Base-by-base conservation (phyloP, 2,797 vertebrate genomes). In the Chromobotia macracanthus region DNA sequence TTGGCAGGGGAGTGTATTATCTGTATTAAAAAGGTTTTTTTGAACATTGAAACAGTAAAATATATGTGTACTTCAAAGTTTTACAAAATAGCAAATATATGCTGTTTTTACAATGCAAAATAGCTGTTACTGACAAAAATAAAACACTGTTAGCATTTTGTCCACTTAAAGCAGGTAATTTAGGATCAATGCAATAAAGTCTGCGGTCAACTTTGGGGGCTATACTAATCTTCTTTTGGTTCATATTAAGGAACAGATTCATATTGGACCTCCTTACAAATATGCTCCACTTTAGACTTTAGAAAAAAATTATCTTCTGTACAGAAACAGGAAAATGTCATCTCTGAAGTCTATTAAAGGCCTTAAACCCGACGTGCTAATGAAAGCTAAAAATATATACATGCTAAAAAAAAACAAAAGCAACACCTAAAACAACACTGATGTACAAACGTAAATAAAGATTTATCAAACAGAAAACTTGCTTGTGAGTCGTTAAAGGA, bases 351-450 rank as follows among this genome's bases (percentile, higher is more conserved):
- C 48, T 74, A 31, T 38, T 68, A 28, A 3, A 28, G n/a, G 23
- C 6, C 31, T 71, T 80, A 48, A 89, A 88, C 85, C 46, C 82
- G 72, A 88, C 80, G 56, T 71, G 88, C 80, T 88, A 87, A 86
- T 74, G 83, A 83, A 64, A 69, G 80, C 83, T 86, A 80, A 91
- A 91, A 89, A 87, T 92, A 91, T 92, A 74, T 90, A 93, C 89
- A 92, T 73, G 86, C 60, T 10, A 85, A 87, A 84, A 87, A 87
- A 88, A 21, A 67, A 73, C 41, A 55, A 75, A 18, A 41, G 77
- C 83, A 77, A 80, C 50, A 82, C 75, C 83, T 84, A 82, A 51
- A 85, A 88, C 61, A 88, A 89, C 50, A 84, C 76, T 87, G 81
- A 81, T 73, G 75, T 85, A 87, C 77, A 82, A 68, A 84, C 67